These are phyloP conservation scores for Plagodis pulveraria DNA, from an alignment of 2,888 invertebrate genomes.

Conservation along the genomic window DNA sequence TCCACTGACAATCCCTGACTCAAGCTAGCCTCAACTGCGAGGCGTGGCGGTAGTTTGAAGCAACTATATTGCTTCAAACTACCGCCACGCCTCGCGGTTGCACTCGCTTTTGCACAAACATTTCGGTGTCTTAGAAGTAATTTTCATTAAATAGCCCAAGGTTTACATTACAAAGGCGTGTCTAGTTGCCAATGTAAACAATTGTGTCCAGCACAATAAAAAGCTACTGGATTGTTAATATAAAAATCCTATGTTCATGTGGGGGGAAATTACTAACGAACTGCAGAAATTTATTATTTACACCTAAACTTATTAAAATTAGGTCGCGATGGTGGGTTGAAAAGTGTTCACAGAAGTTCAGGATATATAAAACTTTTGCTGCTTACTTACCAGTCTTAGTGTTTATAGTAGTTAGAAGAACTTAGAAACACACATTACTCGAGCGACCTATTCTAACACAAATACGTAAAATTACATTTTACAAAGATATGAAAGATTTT, in stretches of 20 bases:
- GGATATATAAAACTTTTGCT: background rate
- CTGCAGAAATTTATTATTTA: background rate
- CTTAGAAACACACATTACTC: slow-evolving; percentile 12
- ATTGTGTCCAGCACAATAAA: background rate
- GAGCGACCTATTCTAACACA: background rate
- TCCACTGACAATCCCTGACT: too few relatives aligned
- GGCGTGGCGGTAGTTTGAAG: too few relatives aligned
- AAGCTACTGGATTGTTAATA: background rate
- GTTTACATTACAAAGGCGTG: background rate
- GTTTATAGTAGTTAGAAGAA: background rate
- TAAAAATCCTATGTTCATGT: too few relatives aligned
- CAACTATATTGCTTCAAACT: too few relatives aligned
- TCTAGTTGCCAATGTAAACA: background rate
- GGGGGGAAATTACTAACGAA: background rate
- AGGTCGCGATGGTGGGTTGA: slow-evolving; percentile 46
- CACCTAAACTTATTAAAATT: slow-evolving; percentile 30
- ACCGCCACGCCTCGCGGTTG: too few relatives aligned
- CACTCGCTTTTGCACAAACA: too few relatives aligned
- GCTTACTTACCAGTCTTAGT: slow-evolving; percentile 41
- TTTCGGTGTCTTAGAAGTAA: background rate
- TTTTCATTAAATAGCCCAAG: background rate
- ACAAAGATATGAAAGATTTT: too few relatives aligned
- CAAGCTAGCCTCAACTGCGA: too few relatives aligned
- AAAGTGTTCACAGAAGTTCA: background rate
- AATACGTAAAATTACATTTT: background rate